These are phyloP conservation scores for Halictus ligatus DNA, from an alignment of 2,888 invertebrate genomes.

Conservation along the genomic window DNA sequence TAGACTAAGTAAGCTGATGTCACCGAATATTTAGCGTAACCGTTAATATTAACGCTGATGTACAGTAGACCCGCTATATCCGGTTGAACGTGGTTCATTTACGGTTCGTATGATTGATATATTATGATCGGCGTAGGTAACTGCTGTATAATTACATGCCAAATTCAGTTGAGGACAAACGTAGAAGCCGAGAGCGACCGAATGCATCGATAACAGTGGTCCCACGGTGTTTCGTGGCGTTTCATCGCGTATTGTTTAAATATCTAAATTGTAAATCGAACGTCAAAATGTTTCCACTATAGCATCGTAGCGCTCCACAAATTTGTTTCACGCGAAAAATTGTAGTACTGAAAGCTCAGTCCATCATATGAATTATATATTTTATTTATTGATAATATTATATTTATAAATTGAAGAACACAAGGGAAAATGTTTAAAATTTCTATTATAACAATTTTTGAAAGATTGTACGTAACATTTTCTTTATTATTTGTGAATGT, in stretches of 20 bases:
- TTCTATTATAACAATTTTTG: too few species aligned
- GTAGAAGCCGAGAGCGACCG: not conserved
- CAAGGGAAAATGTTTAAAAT: too few species aligned
- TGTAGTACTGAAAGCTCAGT: too few species aligned
- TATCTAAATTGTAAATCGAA: not conserved
- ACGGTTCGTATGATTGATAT: not conserved
- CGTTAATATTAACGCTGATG: not conserved
- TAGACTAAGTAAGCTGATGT: not conserved
- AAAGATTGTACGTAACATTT: too few species aligned
- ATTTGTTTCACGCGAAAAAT: too few species aligned
- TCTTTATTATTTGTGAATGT: too few species aligned
- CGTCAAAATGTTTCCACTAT: too few species aligned
- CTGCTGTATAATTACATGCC: not conserved
- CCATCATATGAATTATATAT: too few species aligned
- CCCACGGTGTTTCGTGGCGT: not conserved
- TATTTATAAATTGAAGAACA: too few species aligned
- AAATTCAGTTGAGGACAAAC: not conserved
- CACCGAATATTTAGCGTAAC: not conserved
- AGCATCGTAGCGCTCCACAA: too few species aligned
- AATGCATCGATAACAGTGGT: not conserved
- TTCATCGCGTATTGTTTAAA: not conserved
- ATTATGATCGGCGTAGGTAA: not conserved
- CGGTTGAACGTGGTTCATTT: not conserved
- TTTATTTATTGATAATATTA: too few species aligned
- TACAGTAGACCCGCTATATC: not conserved